Evolutionary conservation across 2,797 vertebrate genomes (phyloP).

Genomic region (Austrolebias charrua): DNA sequence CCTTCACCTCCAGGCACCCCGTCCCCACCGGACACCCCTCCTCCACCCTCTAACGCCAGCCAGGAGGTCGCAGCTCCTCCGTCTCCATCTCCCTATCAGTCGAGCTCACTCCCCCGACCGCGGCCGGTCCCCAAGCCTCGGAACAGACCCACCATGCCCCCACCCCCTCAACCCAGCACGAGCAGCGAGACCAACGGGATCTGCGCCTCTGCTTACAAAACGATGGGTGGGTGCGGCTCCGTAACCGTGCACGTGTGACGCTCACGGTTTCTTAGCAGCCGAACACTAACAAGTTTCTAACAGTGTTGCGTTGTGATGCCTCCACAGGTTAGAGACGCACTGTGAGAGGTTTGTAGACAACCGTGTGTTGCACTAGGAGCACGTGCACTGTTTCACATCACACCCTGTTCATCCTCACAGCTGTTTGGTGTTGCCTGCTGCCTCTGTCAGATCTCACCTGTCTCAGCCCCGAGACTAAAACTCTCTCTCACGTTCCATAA

Average conservation of each 20-base stretch:
- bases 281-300: conserved; percentile 70
- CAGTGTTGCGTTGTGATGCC: conserved; percentile 77
- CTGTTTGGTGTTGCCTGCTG: conserved; percentile 30
- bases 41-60: conserved; percentile 48
- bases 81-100: conserved; percentile 70
- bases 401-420: conserved; percentile 7
- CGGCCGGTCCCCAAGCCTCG: conserved; percentile 92
- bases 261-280: conserved; percentile 8
- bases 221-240: conserved; percentile 74
- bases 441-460: conserved; percentile 5
- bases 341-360: conserved; percentile 86
- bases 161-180: conserved; percentile 86
- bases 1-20: conserved; percentile 86
- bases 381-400: conserved; percentile 52
- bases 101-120: conserved; percentile 84
- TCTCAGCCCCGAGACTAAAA: conserved; percentile 16
- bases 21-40: conserved; percentile 88
- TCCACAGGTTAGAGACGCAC: conserved; percentile 87
- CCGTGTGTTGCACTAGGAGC: conserved; percentile 55
- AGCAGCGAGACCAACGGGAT: conserved; percentile 68
- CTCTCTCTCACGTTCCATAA: neutral
- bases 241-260: neutral
- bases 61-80: conserved; percentile 63
- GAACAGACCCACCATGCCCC: conserved; percentile 89
- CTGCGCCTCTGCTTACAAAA: conserved; percentile 79